Evolutionary conservation across 2,888 invertebrate species (phyloP), one percentile per base, ranked within the genome.

Genomic region (Melikaiella ostensackeni): DNA sequence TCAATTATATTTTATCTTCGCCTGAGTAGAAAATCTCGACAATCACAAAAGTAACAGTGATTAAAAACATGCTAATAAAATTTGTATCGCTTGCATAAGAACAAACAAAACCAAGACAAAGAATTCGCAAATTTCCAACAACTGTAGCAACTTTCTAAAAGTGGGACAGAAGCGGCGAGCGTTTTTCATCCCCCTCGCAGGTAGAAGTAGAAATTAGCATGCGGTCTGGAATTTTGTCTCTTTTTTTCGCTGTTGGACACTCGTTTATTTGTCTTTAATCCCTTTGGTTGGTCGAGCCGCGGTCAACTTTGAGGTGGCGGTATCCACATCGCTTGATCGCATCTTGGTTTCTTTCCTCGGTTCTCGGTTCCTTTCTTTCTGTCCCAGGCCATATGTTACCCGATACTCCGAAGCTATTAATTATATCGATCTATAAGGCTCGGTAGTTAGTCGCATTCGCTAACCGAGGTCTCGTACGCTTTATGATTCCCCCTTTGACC

Each of bases 331-430:
- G 80, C 62, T 79, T 79, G 82, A 83, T 83, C 78, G 84, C 83
- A 83, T 83, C 81, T 84, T 82, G 75, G 81, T 81, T 82, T 73
- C 81, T 81, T 76, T 80, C 81, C 78, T 13, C 7, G 5, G 16
- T 42, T 42, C 42, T 5, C 76, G 82, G 83, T 81, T 83, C 81
- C 75, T 81, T 79, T 81, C 78, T 73, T 80, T 80, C 83, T 84
- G 84, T 86, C 84, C 85, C 82, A 81, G 81, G 85, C 89, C 90
- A 90, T 90, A 90, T 90, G 90, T 90, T 90, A 88, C 88, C 86
- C 88, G 89, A 90, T 90, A 87, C 88, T 84, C 83, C 85, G 82
- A 83, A 87, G 89, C 90, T 90, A 90, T 90, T 90, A 90, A 90
- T 90, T 90, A 90, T 89, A 90, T 90, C 89, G 89, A 90, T 90